Base-by-base conservation (phyloP, 2,797 vertebrate genomes). In the Sphaeramia orbicularis region DNA sequence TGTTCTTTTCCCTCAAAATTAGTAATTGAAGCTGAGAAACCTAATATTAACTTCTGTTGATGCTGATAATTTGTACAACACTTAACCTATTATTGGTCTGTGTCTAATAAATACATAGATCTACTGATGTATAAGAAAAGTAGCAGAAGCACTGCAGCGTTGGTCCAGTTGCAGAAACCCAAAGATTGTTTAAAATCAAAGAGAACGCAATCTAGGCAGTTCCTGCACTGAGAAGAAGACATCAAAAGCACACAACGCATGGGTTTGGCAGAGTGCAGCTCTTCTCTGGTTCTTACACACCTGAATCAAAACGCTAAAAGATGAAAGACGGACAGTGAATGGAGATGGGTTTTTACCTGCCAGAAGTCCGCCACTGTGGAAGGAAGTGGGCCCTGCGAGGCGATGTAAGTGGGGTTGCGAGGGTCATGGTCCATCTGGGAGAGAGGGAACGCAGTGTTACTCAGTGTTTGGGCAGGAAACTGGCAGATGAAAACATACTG, bases 381-480 rank as follows among this genome's bases (percentile, higher is more conserved):
- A 1, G 96, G 94, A 62, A 99, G 95, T 0, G 98, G 96, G 38
- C 97, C 98, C 85, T 99, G 98, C 48, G 97, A 94, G 69, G 96
- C 93, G 71, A 99, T 97, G 83, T 99, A 99, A 0, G 96, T 96
- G 0, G 98, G 98, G 66, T 95, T 99, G 71, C 97, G 92, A 0
- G 98, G 98, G 88, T 99, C 98, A 21, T 97, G 98, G 80, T 99
- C 98, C 97, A 97, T 98, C 98, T 99, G 91, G 18, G 76, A 81
- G 76, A 78, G 71, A 71, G 79, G 65, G 77, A 87, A 59, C 62
- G 73, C 56, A 86, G 72, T 71, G 79, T 80, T 74, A 90, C 62
- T 49, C 27, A 38, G 30, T 35, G 81, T 72, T 76, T 56, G 63
- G 71, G 58, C 1, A 49, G 71, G 21, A 27, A 36, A 71, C 37